These are phyloP conservation scores for Cataglyphis altisquamis DNA, from an alignment of 2,888 invertebrate genomes.

Conservation along the genomic window DNA sequence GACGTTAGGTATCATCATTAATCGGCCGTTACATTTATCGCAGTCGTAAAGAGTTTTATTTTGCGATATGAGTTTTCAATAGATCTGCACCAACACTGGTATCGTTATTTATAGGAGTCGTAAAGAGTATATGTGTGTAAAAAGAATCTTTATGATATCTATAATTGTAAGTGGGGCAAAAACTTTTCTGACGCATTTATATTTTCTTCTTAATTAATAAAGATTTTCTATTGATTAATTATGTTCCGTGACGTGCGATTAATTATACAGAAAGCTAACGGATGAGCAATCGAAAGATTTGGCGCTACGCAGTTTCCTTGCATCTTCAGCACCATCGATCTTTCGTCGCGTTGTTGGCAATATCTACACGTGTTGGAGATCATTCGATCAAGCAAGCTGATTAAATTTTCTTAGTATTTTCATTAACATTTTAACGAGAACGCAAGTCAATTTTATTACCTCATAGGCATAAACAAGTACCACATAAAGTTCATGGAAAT, in stretches of 20 bases:
- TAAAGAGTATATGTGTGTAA: conserved; percentile 6
- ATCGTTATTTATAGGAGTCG: conserved; percentile 19
- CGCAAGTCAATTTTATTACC: conserved; percentile 17
- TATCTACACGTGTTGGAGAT: conserved; percentile 67
- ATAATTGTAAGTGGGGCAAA: not conserved
- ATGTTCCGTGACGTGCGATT: not conserved
- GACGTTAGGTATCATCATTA: conserved; percentile 24
- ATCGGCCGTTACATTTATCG: conserved; percentile 35
- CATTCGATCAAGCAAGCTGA: conserved; percentile 75
- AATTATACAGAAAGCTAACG: conserved; percentile 36
- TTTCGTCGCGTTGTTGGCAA: conserved; percentile 66
- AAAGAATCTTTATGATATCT: not conserved
- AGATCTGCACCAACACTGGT: not conserved
- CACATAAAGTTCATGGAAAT: not conserved
- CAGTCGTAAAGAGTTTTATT: conserved; percentile 9
- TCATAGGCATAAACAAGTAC: conserved; percentile 5
- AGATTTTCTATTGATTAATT: not conserved
- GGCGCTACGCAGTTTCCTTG: not conserved
- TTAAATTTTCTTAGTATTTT: conserved; percentile 55
- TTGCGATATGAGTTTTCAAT: conserved; percentile 4
- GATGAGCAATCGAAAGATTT: conserved; percentile 23
- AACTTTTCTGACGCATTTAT: not conserved
- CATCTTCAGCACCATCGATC: conserved; percentile 48
- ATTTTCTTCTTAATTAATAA: not conserved
- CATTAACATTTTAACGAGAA: conserved; percentile 17